Conservation (phyloP, 2,113 vertebrate species). For the Oxyruncus cristatus region DNA sequence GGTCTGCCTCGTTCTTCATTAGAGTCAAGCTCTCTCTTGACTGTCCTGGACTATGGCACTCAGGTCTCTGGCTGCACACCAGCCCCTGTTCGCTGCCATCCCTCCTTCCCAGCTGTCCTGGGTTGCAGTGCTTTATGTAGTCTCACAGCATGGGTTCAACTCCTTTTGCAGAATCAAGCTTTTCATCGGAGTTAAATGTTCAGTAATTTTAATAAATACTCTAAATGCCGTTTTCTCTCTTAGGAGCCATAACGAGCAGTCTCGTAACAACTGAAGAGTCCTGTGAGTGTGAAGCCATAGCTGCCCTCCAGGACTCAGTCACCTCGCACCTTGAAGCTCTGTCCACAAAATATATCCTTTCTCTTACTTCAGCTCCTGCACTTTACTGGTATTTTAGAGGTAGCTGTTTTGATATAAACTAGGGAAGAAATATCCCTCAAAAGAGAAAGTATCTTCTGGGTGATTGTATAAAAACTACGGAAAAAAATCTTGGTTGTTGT, state of each 20-base stretch:
- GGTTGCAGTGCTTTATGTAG: neutral
- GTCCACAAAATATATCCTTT: conserved; percentile 91
- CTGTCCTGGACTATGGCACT: neutral
- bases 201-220: neutral
- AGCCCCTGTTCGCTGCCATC: neutral
- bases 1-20: neutral
- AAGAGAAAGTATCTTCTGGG: neutral
- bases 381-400: neutral
- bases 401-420: neutral
- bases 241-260: conserved; percentile 75
- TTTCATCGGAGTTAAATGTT: neutral
- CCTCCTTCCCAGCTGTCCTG: neutral
- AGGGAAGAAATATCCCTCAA: neutral
- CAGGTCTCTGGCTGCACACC: neutral
- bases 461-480: neutral
- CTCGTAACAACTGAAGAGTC: conserved; percentile 77
- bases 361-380: neutral
- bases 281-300: conserved; percentile 86
- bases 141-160: neutral
- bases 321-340: conserved; percentile 83
- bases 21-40: neutral
- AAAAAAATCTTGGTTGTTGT: neutral
- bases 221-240: neutral
- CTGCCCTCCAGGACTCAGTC: conserved; percentile 85
- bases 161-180: neutral